Evolutionary conservation across 2,797 vertebrate genomes (phyloP).

Genomic region (Brotula barbata): DNA sequence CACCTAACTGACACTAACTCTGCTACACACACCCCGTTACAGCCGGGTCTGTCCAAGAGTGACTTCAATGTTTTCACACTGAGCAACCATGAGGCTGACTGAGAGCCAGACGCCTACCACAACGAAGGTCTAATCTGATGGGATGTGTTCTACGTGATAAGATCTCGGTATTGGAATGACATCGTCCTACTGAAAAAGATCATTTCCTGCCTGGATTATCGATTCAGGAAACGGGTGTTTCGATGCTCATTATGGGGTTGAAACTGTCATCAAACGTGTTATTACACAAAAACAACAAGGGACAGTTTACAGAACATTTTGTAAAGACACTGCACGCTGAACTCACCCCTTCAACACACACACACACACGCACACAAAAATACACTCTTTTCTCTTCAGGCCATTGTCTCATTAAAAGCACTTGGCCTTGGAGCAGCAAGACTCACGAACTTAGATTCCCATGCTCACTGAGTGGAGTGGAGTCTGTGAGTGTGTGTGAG

Average conservation of each 20-base stretch:
- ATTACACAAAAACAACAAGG: too few species aligned
- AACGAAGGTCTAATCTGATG: too few species aligned
- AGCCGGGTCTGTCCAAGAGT: not conserved
- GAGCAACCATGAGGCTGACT: too few species aligned
- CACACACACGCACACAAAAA: constrained; percentile 25
- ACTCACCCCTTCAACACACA: constrained; percentile 10
- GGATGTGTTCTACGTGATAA: too few species aligned
- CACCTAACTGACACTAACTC: constrained; percentile 48
- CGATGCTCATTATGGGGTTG: too few species aligned
- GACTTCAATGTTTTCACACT: not conserved
- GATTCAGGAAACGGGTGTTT: too few species aligned
- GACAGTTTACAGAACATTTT: too few species aligned
- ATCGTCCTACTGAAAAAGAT: too few species aligned
- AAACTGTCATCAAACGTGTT: too few species aligned
- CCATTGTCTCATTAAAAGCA: constrained; percentile 62
- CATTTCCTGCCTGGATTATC: too few species aligned
- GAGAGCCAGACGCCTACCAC: too few species aligned
- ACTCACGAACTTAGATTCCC: constrained; percentile 64
- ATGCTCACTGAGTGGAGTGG: constrained; percentile 46
- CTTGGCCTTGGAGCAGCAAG: constrained; percentile 52
- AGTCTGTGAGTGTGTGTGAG: constrained; percentile 25
- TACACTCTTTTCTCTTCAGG: constrained; percentile 36
- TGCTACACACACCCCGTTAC: constrained; percentile 1
- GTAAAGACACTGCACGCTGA: not conserved
- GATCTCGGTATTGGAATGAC: too few species aligned